Conservation (phyloP, 2,888 invertebrate genomes). For the Tinea semifulvella region DNA sequence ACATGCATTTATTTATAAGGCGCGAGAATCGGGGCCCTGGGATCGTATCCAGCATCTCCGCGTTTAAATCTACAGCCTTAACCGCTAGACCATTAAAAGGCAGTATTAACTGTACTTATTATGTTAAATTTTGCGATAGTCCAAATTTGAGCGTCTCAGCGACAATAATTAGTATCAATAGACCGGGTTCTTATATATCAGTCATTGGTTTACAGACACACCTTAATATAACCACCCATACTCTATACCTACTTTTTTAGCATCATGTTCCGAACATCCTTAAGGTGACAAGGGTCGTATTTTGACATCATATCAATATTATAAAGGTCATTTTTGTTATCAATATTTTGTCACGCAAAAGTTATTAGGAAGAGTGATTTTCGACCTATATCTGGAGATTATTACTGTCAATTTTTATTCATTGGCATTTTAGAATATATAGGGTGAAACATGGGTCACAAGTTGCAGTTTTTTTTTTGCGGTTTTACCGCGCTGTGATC, state of each 20-base stretch:
- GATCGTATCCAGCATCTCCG: too few relatives aligned
- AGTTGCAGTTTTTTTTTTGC: too few relatives aligned
- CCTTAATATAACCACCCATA: not conserved
- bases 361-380: constrained; percentile 7
- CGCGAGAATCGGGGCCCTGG: too few relatives aligned
- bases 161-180: too few relatives aligned
- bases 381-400: not conserved
- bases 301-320: constrained; percentile 13
- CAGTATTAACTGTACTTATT: too few relatives aligned
- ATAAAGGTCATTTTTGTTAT: constrained; percentile 12
- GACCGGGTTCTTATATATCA: too few relatives aligned
- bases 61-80: too few relatives aligned
- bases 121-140: too few relatives aligned
- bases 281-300: constrained; percentile 14
- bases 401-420: not conserved
- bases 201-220: constrained; percentile 3
- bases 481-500: too few relatives aligned
- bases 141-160: too few relatives aligned
- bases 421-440: not conserved
- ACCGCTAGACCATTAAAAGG: too few relatives aligned
- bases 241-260: not conserved
- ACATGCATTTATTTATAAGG: too few relatives aligned
- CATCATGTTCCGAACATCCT: not conserved
- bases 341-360: not conserved
- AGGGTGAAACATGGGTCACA: not conserved